Evolutionary conservation across 2,113 vertebrate genomes (phyloP).

Genomic region (Condylura cristata): DNA sequence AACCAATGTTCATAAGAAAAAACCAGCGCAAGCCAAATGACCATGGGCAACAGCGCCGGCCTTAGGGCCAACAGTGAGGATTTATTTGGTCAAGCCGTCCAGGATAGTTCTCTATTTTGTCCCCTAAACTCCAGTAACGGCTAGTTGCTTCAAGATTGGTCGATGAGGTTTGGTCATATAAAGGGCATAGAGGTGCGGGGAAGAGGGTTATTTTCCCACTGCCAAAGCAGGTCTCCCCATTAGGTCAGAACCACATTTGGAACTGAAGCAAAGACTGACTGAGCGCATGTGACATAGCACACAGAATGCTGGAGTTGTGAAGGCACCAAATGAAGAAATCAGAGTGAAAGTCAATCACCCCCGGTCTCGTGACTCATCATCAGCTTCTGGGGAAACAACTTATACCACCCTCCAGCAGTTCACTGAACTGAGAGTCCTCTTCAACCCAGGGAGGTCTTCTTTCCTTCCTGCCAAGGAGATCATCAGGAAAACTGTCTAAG

Average conservation of each 20-base stretch:
- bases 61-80: neutral
- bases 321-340: neutral
- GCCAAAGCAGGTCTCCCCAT: conserved; percentile 1
- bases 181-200: neutral
- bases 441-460: neutral
- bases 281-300: neutral
- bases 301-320: neutral
- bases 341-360: neutral
- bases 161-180: neutral
- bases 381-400: neutral
- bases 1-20: neutral
- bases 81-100: neutral
- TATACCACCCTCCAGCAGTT: neutral
- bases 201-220: neutral
- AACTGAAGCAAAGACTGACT: neutral
- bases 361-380: neutral
- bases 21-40: neutral
- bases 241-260: neutral
- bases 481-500: neutral
- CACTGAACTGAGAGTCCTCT: neutral
- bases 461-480: neutral
- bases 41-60: neutral
- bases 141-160: neutral
- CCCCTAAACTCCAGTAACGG: neutral
- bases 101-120: neutral